Evolutionary conservation across 2,113 vertebrate genomes (phyloP).

Genomic region (western clawed frog (Xenopus tropicalis)): UCB_Xtro_10.0 CM004446.2:98242001-98242500

Average conservation of each 20-base stretch:
- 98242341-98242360: constrained; percentile 25
- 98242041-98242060: not conserved
- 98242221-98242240: constrained; percentile 26
- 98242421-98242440: constrained; percentile 28
- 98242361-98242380: constrained; percentile 32
- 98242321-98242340: constrained; percentile 7
- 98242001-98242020: not conserved
- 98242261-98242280: constrained; percentile 16
- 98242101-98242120: constrained; percentile 1
- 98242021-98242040: not conserved
- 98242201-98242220: constrained; percentile 25
- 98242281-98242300: constrained; percentile 21
- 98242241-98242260: constrained; percentile 10
- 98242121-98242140: not conserved
- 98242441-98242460: not conserved
- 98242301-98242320: constrained; percentile 22
- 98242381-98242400: constrained; percentile 36
- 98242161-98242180: constrained; percentile 25
- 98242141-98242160: constrained; percentile 14
- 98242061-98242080: not conserved
- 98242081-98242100: constrained; percentile 2
- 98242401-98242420: constrained; percentile 34
- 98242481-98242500: too few relatives aligned
- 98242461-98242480: not conserved
- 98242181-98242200: constrained; percentile 25